Evolutionary conservation across 2,888 invertebrate genomes (phyloP).

Genomic region (Ornithoptera alexandrae): DNA sequence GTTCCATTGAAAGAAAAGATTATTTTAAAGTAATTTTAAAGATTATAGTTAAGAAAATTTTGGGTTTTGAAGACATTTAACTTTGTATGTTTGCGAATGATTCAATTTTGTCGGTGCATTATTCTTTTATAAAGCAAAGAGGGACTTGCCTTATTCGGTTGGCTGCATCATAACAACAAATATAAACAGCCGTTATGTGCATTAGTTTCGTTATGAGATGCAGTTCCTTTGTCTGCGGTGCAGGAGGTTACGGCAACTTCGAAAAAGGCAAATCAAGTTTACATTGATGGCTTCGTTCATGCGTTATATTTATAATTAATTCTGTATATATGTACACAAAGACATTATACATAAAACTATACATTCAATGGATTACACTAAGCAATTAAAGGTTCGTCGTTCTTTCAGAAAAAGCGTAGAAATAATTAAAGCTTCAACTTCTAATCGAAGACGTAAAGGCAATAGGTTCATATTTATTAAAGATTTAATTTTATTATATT

Average conservation of each 20-base stretch:
- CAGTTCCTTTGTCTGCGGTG: conserved; percentile 26
- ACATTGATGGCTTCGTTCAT: conserved; percentile 14
- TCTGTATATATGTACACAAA: too few relatives aligned
- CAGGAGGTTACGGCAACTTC: conserved; percentile 15
- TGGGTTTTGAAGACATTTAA: neutral
- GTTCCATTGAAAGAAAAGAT: too few relatives aligned
- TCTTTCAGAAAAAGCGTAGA: too few relatives aligned
- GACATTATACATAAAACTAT: too few relatives aligned
- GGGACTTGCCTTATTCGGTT: conserved; percentile 15
- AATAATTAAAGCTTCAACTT: too few relatives aligned
- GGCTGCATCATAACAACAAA: conserved; percentile 17
- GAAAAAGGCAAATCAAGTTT: conserved; percentile 28
- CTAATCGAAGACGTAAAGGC: too few relatives aligned
- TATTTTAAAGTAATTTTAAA: too few relatives aligned
- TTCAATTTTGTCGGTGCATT: neutral
- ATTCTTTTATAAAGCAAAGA: conserved; percentile 8
- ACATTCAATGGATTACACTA: too few relatives aligned
- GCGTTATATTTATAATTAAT: neutral
- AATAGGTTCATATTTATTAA: too few relatives aligned
- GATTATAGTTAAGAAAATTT: too few relatives aligned
- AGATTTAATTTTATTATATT: too few relatives aligned
- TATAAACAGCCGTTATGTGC: conserved; percentile 14
- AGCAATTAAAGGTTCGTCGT: too few relatives aligned
- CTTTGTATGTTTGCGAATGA: neutral
- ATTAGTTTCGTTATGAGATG: conserved; percentile 27